Evolutionary conservation across 2,113 vertebrate genomes (phyloP), one percentile per base, ranked within the genome.

Genomic region (Aspidoscelis tigris): DNA sequence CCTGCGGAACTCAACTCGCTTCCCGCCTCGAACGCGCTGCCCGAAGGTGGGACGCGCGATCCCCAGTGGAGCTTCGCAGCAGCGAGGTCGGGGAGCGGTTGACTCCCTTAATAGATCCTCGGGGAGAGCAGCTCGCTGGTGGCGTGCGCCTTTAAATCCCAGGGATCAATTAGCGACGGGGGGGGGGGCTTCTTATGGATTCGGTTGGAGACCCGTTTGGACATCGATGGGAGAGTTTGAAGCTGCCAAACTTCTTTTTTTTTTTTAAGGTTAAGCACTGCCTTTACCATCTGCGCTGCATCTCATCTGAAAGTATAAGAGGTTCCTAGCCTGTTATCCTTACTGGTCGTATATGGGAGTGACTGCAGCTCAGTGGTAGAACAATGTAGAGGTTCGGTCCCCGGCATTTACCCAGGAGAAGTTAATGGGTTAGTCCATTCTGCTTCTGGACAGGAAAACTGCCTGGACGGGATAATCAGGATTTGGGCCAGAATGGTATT

Each of bases 1-100:
- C 75, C 91, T 91, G 91, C 92, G 11, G 21, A 26, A 50, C 21
- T 90, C 82, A 95, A 94, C 89, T 92, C 90, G 92, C 87, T 93
- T 91, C 80, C 90, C 93, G 91, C 88, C 80, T 89, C 81, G 73
- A 77, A 5, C 91, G 88, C 64, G 86, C 86, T 81, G 87, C 88
- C 90, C 84, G 73, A 90, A 64, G 77, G 86, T 76, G 81, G 82
- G 91, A 81, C 89, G 84, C 64, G 82, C 89, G 86, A 84, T 77
- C 91, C 83, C 53, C 47, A 80, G 82, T 84, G 73, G 81, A 86
- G 89, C 83, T 90, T 89, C 70, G 22, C 78, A 74, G 7, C 74
- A 8, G 50, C 88, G 84, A 93, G 90, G 88, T 85, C 78, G 88
- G 91, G 78, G 89, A 81, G 78, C 39, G 47, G 4, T 21, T 8